Base-by-base conservation (phyloP, 2,113 vertebrate species). In the Paratilapia polleni region DNA sequence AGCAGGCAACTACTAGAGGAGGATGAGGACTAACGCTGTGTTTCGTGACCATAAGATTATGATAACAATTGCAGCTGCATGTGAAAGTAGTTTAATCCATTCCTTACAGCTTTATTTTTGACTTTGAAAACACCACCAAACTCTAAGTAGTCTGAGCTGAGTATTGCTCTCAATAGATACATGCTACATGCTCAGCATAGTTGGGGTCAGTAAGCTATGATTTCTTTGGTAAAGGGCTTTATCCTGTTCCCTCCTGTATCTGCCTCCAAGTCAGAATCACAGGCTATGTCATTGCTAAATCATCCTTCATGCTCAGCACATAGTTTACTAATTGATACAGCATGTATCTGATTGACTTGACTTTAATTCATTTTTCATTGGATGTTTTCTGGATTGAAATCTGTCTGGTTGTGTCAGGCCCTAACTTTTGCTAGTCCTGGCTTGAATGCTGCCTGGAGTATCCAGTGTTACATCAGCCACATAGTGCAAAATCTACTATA, bases 231-330 rank as follows among this genome's bases (percentile, higher is more conserved):
- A 17, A 52, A 52, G 47, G 43, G 43, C 68, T 73, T 73, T 52
- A 73, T 31, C 43, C 8, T 36, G 36, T 8, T 36, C 36, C 36
- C 6, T 36, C 36, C 36, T 36, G 36, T 7, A 36, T 36, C 36
- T 36, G 36, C 36, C 47, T n/a, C 43, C 28, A 6, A 52, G 43
- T 73, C 68, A 73, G 47, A 73, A 73, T 52, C 26, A 52, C 47
- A 73, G 47, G 66, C 43, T 43, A 73, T 14, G 66, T 73, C 66
- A 73, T 31, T 73, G 47, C 26, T 31, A 52, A 73, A 73, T 73
- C 17, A 31, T 28, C 47, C 66, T 73, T 31, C 26, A 31, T 13
- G 24, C 11, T 73, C 17, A 73, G 43, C 66, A 73, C 66, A 73
- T 52, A 52, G 66, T 73, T 73, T 52, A 11, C 11, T 52, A 31